phyloP scores from a whole-genome alignment of 2,888 invertebrate genomes.

The Aphrophora alni region DNA sequence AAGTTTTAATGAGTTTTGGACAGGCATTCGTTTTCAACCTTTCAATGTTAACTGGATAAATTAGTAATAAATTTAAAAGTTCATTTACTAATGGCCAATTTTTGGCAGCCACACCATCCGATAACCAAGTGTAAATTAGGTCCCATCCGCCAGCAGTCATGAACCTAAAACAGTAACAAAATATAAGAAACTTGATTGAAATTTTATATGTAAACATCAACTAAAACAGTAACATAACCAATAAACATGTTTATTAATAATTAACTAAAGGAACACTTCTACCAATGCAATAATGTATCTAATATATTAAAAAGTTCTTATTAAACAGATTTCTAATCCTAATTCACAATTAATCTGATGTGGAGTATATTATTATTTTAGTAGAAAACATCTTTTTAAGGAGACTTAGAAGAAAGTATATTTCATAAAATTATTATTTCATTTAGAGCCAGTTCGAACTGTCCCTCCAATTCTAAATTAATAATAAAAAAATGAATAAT shows the following conservation, averaged over 20 bases:
- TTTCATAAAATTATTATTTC: too few relatives aligned
- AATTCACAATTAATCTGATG: too few relatives aligned
- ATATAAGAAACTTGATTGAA: background rate
- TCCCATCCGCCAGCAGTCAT: constrained; percentile 94
- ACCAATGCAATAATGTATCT: too few relatives aligned
- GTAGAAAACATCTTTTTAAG: too few relatives aligned
- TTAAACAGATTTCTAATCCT: too few relatives aligned
- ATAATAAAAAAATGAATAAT: too few relatives aligned
- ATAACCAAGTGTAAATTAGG: constrained; percentile 88
- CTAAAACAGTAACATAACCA: too few relatives aligned
- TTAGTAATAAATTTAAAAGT: constrained; percentile 80
- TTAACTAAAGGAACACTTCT: background rate
- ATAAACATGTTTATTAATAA: background rate
- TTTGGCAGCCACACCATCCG: constrained; percentile 80
- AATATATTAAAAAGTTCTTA: too few relatives aligned
- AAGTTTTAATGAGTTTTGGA: constrained; percentile 88
- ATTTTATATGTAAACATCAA: background rate
- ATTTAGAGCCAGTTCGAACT: too few relatives aligned
- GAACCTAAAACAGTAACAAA: constrained; percentile 63
- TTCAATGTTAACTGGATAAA: constrained; percentile 90
- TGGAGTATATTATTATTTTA: too few relatives aligned
- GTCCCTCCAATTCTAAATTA: too few relatives aligned
- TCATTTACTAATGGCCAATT: constrained; percentile 90
- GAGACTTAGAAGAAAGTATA: too few relatives aligned
- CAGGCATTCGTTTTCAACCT: constrained; percentile 89